Base-by-base conservation (phyloP, 2,797 vertebrate genomes). In the Gallinago nigripennis region DNA sequence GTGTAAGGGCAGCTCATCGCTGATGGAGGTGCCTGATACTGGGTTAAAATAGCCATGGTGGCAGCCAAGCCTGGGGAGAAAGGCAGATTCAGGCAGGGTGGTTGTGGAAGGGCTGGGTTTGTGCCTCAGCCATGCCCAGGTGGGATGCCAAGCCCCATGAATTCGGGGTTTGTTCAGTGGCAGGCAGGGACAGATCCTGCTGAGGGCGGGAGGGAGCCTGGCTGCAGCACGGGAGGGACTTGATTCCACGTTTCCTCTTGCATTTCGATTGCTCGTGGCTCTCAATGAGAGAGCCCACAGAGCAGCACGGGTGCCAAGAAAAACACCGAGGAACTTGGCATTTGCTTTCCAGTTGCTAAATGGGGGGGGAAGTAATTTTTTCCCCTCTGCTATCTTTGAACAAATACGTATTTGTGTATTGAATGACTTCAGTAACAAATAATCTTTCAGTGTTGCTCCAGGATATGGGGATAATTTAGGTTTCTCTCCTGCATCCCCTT, bases 11-110 rank as follows among this genome's bases (percentile, higher is more conserved):
- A 83, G 18, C 54, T 86, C 5, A 27, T 64, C 46, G 50, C 41
- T 58, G 48, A 11, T 21, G 46, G 61, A 83, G 37, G 6, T 61
- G 39, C 56, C 77, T 53, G 77, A n/a, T 86, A 58, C 12, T 50
- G 69, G 24, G 25, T 80, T 78, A 79, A 90, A 75, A 35, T 7
- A 81, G 66, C 16, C 37, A 17, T 4, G 21, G 48, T 6, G n/a
- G 35, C 54, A 88, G 69, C 69, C 79, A 87, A 89, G 56, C 71
- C 19, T 23, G 10, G 19, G 35, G 41, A 63, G 65, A 25, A 43
- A 58, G 21, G n/a, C 39, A 77, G 65, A 46, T 86, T 88, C 79
- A 30, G 0, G 0, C 13, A 0, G 0, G 10, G 56, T 54, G 23
- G 23, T 79, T 86, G 79, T 63, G 66, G 65, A 65, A 80, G 18